These are phyloP conservation scores for Ophion obscuratus DNA, from an alignment of 2,888 invertebrate genomes.

Conservation along the genomic window DNA sequence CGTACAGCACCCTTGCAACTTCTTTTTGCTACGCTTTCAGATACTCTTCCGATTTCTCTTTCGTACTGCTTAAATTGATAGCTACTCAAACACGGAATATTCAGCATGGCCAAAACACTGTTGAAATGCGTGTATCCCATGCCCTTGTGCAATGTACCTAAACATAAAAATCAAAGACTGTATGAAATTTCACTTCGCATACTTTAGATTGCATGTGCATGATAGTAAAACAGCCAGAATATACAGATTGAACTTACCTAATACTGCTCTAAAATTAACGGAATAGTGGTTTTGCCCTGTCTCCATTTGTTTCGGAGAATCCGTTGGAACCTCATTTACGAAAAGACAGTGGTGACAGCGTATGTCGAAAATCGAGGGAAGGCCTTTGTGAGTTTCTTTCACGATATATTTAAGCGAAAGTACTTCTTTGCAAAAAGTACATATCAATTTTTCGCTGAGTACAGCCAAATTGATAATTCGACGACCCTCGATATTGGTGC, in stretches of 20 bases:
- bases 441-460: constrained; percentile 10
- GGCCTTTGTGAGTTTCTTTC: constrained; percentile 20
- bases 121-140: constrained; percentile 25
- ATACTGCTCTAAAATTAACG: constrained; percentile 26
- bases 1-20: neutral
- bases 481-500: constrained; percentile 9
- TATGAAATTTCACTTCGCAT: too few species aligned
- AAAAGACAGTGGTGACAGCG: constrained; percentile 59
- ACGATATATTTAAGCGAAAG: constrained; percentile 4
- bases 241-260: constrained; percentile 27
- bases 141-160: neutral
- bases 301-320: too few species aligned
- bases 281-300: neutral
- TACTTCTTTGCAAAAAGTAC: constrained; percentile 28
- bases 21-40: constrained; percentile 27
- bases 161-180: too few species aligned
- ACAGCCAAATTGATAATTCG: constrained; percentile 25
- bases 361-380: constrained; percentile 50
- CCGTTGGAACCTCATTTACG: constrained; percentile 48
- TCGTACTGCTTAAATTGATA: constrained; percentile 19
- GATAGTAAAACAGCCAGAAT: neutral
- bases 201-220: too few species aligned
- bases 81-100: constrained; percentile 8
- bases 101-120: constrained; percentile 14
- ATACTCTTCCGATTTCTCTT: neutral